Conservation (phyloP, 2,113 vertebrate genomes). For the Xiphophorus maculatus region DNA sequence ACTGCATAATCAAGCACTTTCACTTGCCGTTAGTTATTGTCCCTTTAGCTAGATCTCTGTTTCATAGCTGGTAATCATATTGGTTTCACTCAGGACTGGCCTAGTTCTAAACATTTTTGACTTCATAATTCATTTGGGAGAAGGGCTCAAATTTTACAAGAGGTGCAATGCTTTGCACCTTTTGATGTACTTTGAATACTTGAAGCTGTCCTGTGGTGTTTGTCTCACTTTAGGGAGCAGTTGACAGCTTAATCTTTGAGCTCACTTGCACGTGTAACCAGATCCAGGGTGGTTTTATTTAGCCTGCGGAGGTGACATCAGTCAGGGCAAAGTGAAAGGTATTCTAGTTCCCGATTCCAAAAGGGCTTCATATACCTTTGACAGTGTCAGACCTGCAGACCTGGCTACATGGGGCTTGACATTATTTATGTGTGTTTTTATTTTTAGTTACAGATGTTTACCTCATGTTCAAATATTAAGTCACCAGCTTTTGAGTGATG, state of each 20-base stretch:
- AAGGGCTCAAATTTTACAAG: neutral
- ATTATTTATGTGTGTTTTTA: slow-evolving; percentile 18
- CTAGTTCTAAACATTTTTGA: neutral
- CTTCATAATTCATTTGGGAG: neutral
- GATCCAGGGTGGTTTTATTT: slow-evolving; percentile 61
- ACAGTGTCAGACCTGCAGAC: slow-evolving; percentile 25
- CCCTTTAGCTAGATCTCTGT: neutral
- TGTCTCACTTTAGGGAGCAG: slow-evolving; percentile 20
- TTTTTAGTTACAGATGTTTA: slow-evolving; percentile 35
- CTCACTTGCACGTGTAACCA: slow-evolving; percentile 62
- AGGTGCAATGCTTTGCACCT: neutral
- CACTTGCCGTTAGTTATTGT: too few relatives aligned
- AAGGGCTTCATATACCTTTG: slow-evolving; percentile 57
- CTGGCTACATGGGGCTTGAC: slow-evolving; percentile 39
- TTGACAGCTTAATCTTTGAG: slow-evolving; percentile 44
- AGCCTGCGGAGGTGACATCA: slow-evolving; percentile 66
- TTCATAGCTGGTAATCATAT: neutral
- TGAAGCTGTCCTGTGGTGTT: slow-evolving; percentile 2
- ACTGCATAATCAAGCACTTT: too few relatives aligned
- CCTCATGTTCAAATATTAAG: slow-evolving; percentile 44
- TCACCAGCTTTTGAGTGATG: slow-evolving; percentile 47
- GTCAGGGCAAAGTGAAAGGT: slow-evolving; percentile 67
- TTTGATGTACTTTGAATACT: slow-evolving; percentile 1
- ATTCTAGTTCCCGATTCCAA: slow-evolving; percentile 58
- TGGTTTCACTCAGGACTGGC: neutral